Evolutionary conservation across 2,888 invertebrate genomes (phyloP), one percentile per base, ranked within the genome.

Genomic region (Chrysolina oricalcia): DNA sequence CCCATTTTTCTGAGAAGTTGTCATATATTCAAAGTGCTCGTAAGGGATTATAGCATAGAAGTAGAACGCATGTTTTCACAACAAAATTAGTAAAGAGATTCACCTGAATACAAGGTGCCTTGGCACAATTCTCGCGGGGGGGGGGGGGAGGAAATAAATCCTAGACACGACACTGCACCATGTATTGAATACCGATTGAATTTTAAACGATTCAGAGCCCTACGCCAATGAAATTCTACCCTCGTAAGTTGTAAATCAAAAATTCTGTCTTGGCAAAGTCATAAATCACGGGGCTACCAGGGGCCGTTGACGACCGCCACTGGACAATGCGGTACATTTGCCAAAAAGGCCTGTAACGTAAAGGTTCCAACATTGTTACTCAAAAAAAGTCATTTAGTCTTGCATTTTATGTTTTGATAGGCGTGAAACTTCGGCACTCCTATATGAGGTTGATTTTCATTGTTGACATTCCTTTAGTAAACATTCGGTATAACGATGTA

Each of bases 291-390:
- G 70, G 41, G 64, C 53, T 62, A 72, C 70, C 74, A 75, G 59
- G 84, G 78, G 76, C 82, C 82, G 88, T 85, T 87, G 87, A 87
- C 83, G 87, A 86, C 87, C 86, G 86, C 87, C 87, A 85, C 85
- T 80, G 87, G 86, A 87, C 87, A 87, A 86, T 85, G 85, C 84
- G 83, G 85, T 83, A 81, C 84, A 82, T 83, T 84, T 85, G 79
- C 82, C 81, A 80, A 81, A 80, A 81, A 74, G 74, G 68, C 75
- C 78, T 67, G 15, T 67, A 48, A 59, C 62, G 63, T 68, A 56
- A 75, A 75, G 78, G 75, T 76, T 48, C 72, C 70, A 73, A 80
- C 78, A 80, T 73, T 72, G 73, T 72, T 70, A 53, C 69, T 74
- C 62, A 43, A 75, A 77, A 78, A 80, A 80, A 76, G 76, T 75